Conservation (phyloP, 2,113 vertebrate genomes). For the Aphyosemion australe region DNA sequence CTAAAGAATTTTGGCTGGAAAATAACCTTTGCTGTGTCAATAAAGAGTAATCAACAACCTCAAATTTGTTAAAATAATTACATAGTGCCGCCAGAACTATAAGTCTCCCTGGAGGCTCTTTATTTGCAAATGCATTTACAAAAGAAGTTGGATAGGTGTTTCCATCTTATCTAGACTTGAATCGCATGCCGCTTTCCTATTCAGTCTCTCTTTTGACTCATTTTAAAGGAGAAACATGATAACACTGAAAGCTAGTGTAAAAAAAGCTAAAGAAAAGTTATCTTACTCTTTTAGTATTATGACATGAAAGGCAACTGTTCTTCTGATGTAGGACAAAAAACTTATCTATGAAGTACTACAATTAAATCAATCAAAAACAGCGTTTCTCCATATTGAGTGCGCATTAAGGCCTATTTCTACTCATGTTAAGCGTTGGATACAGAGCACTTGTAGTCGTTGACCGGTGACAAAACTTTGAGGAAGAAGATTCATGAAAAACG, state of each 20-base stretch:
- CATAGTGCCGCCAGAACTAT: conserved; percentile 6
- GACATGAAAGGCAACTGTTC: conserved; percentile 71
- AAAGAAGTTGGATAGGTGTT: conserved; percentile 70
- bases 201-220: conserved; percentile 51
- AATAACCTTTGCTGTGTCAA: background rate
- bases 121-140: conserved; percentile 54
- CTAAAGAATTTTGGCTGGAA: background rate
- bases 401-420: background rate
- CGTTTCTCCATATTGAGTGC: background rate
- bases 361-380: conserved; percentile 19
- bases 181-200: conserved; percentile 57
- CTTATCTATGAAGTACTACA: conserved; percentile 46
- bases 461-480: background rate
- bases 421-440: background rate
- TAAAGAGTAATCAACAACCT: background rate
- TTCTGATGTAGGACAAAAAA: conserved; percentile 55
- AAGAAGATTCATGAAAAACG: background rate
- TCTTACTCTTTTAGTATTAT: conserved; percentile 48
- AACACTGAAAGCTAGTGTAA: conserved; percentile 64
- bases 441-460: background rate
- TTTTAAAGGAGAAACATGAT: conserved; percentile 76
- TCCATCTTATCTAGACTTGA: conserved; percentile 62
- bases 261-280: conserved; percentile 65
- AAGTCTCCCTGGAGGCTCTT: conserved; percentile 25
- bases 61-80: conserved; percentile 8